phyloP scores from a whole-genome alignment of 2,888 invertebrate genomes.

The Stenodera caucasica region DNA sequence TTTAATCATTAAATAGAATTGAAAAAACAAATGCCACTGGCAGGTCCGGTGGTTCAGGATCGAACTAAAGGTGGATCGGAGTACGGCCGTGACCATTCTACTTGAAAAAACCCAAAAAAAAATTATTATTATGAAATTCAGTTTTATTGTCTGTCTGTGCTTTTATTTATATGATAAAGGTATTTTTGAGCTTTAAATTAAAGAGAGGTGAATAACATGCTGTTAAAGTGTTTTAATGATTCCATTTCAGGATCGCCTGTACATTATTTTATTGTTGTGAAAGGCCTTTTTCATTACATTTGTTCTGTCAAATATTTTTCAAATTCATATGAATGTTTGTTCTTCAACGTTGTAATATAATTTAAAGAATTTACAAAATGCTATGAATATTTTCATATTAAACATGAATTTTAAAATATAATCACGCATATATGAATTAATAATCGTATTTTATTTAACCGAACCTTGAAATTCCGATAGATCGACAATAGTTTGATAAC shows the following conservation, averaged over 20 bases:
- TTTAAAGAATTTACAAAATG: conserved; percentile 54
- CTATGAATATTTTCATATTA: conserved; percentile 57
- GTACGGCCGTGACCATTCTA: conserved; percentile 50
- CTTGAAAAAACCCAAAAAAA: conserved; percentile 25
- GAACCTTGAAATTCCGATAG: conserved; percentile 27
- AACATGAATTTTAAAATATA: conserved; percentile 55
- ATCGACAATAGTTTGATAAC: no score
- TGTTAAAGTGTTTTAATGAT: conserved; percentile 51
- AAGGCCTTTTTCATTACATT: conserved; percentile 49
- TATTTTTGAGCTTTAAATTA: conserved; percentile 54
- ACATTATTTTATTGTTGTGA: conserved; percentile 51
- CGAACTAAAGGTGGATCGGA: conserved; percentile 51
- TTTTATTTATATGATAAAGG: conserved; percentile 53
- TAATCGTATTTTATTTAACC: conserved; percentile 46
- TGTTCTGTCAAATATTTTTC: conserved; percentile 46
- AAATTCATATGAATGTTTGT: conserved; percentile 50
- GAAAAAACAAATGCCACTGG: conserved; percentile 33
- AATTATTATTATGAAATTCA: conserved; percentile 36
- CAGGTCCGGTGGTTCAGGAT: conserved; percentile 47
- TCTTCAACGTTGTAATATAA: conserved; percentile 54
- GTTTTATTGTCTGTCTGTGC: conserved; percentile 54
- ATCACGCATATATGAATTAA: conserved; percentile 53
- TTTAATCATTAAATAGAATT: conserved; percentile 13
- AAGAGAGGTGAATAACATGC: conserved; percentile 53
- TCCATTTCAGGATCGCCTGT: conserved; percentile 50